These are phyloP conservation scores for Trichacis sp. DNA, from an alignment of 2,888 invertebrate species.

Conservation along the genomic window DNA sequence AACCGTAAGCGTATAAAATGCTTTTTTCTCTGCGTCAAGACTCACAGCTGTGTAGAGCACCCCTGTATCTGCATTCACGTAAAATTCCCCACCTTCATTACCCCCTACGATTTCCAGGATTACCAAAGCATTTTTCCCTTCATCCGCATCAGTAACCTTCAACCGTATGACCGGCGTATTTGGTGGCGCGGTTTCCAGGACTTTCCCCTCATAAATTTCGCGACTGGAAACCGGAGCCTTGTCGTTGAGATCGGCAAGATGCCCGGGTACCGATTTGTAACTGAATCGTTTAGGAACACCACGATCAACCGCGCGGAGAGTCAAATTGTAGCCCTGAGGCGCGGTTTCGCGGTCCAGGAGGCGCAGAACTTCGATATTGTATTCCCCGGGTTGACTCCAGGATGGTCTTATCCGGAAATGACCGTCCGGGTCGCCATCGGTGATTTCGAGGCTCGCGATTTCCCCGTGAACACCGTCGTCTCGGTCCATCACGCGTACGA, in stretches of 20 bases:
- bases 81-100: slow-evolving; percentile 90
- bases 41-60: slow-evolving; percentile 86
- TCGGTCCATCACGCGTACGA: slow-evolving; percentile 85
- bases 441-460: slow-evolving; percentile 84
- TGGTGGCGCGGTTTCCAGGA: slow-evolving; percentile 89
- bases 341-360: slow-evolving; percentile 83
- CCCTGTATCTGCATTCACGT: slow-evolving; percentile 88
- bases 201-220: slow-evolving; percentile 87
- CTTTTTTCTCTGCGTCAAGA: slow-evolving; percentile 87
- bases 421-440: slow-evolving; percentile 90
- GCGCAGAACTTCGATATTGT: slow-evolving; percentile 83
- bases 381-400: slow-evolving; percentile 74
- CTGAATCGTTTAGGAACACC: slow-evolving; percentile 84
- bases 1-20: slow-evolving; percentile 88
- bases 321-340: slow-evolving; percentile 87
- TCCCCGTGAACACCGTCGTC: slow-evolving; percentile 89
- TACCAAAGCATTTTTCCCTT: slow-evolving; percentile 86
- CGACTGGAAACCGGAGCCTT: slow-evolving; percentile 89
- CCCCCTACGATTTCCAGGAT: slow-evolving; percentile 91
- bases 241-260: slow-evolving; percentile 85
- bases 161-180: slow-evolving; percentile 90
- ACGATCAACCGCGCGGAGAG: slow-evolving; percentile 85
- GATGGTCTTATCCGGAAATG: slow-evolving; percentile 82
- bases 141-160: slow-evolving; percentile 87
- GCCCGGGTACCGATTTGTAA: slow-evolving; percentile 85